Evolutionary conservation across 2,888 invertebrate species (phyloP).

Genomic region (Abrostola triplasia): DNA sequence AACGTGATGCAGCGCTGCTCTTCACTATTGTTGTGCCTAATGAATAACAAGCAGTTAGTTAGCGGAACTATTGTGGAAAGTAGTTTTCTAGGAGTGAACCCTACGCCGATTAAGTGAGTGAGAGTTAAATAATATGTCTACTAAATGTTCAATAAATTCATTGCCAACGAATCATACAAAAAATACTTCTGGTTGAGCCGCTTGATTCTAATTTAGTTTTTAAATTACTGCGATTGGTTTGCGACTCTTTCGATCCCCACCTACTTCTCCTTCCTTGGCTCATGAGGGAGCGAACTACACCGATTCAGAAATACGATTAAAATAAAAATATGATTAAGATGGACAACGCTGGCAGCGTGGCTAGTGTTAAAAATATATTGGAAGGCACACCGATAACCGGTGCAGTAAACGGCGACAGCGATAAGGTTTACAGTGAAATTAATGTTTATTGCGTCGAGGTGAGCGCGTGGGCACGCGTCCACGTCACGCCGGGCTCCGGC

Average conservation of each 20-base stretch:
- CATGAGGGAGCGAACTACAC: too few species aligned
- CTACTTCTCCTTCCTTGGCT: too few species aligned
- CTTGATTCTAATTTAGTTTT: too few species aligned
- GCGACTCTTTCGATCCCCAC: too few species aligned
- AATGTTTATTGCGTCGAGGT: slow-evolving; percentile 29
- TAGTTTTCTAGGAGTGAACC: background rate
- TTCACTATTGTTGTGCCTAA: slow-evolving; percentile 15
- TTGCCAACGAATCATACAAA: too few species aligned
- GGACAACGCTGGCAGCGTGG: background rate
- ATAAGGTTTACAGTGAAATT: slow-evolving; percentile 36
- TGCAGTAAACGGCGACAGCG: slow-evolving; percentile 15
- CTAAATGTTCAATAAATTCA: too few species aligned
- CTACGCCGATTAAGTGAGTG: background rate
- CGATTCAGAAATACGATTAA: background rate
- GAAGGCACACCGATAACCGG: slow-evolving; percentile 16
- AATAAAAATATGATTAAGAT: background rate
- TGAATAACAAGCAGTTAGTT: slow-evolving; percentile 20
- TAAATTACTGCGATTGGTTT: too few species aligned
- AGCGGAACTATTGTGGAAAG: slow-evolving; percentile 6
- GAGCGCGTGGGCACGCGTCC: slow-evolving; percentile 4
- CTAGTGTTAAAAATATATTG: slow-evolving; percentile 20
- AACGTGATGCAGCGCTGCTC: slow-evolving; percentile 16
- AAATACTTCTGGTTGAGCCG: too few species aligned
- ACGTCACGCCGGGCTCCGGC: slow-evolving; percentile 1
- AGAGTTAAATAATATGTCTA: background rate